Percentiles rank a stretch among this genome's conserved stretches.
phyloP scores from a whole-genome alignment of 2,113 vertebrate genomes.

The Budorcas taxicolor region DNA sequence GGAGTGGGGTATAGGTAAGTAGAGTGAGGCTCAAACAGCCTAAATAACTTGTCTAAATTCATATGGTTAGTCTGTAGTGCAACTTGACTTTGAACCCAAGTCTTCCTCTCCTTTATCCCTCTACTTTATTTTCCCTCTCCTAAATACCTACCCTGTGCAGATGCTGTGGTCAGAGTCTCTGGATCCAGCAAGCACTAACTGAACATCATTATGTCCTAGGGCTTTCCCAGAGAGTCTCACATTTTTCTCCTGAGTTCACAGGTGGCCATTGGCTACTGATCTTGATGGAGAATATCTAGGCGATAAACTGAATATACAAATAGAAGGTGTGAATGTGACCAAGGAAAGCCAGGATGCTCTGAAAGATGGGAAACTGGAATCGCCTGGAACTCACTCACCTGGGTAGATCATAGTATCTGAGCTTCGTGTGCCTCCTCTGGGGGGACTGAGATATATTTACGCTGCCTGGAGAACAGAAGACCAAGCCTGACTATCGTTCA shows the following conservation, averaged over 20 bases:
- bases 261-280: background rate
- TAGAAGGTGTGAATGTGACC: background rate
- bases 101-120: background rate
- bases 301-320: background rate
- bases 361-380: background rate
- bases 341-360: background rate
- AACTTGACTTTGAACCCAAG: background rate
- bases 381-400: background rate
- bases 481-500: background rate
- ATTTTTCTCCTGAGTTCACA: background rate
- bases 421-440: background rate
- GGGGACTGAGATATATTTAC: background rate
- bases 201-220: background rate
- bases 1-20: background rate
- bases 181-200: background rate
- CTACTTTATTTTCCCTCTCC: background rate
- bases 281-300: background rate
- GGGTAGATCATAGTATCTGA: background rate
- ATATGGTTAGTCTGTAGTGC: background rate
- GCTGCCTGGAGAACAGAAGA: background rate
- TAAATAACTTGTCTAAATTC: background rate
- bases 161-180: background rate
- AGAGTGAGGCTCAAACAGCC: background rate
- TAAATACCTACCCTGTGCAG: background rate
- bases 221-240: background rate